Conservation (phyloP, 2,113 vertebrate species). For the Perccottus glenii region DNA sequence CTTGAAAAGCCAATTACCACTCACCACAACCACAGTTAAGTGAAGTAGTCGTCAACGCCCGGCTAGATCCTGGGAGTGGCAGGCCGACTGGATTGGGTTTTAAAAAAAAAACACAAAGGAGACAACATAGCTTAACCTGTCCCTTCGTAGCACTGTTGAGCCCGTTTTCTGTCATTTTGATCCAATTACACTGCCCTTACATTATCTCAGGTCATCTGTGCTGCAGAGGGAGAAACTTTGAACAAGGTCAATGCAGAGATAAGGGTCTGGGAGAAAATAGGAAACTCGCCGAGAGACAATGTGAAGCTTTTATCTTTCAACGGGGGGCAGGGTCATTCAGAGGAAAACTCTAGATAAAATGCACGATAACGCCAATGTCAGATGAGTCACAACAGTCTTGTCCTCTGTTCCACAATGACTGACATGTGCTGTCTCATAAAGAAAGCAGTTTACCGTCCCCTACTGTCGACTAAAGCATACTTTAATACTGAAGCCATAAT, state of each 20-base stretch:
- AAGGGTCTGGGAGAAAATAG: conserved; percentile 41
- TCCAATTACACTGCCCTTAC: conserved; percentile 72
- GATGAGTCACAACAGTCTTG: conserved; percentile 7
- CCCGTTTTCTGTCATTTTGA: conserved; percentile 67
- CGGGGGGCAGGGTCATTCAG: conserved; percentile 27
- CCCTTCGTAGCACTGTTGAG: conserved; percentile 21
- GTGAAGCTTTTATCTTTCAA: conserved; percentile 43
- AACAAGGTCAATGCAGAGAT: conserved; percentile 71
- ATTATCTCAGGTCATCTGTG: conserved; percentile 75
- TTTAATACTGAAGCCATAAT: neutral
- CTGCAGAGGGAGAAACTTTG: conserved; percentile 51
- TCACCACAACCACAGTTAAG: conserved; percentile 25
- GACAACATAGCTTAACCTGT: conserved; percentile 53
- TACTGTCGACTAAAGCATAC: neutral
- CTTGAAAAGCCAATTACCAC: conserved; percentile 71
- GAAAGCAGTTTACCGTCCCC: neutral
- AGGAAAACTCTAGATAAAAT: conserved; percentile 28
- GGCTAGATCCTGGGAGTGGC: conserved; percentile 4
- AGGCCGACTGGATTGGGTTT: conserved; percentile 6
- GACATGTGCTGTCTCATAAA: conserved; percentile 5
- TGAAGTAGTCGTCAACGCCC: conserved; percentile 21
- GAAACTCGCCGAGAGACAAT: conserved; percentile 53
- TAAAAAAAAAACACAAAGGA: conserved; percentile 30
- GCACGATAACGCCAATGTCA: conserved; percentile 48
- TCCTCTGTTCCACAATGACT: conserved; percentile 11